phyloP scores from a whole-genome alignment of 2,113 vertebrate species.

The Oncorhynchus masou region DNA sequence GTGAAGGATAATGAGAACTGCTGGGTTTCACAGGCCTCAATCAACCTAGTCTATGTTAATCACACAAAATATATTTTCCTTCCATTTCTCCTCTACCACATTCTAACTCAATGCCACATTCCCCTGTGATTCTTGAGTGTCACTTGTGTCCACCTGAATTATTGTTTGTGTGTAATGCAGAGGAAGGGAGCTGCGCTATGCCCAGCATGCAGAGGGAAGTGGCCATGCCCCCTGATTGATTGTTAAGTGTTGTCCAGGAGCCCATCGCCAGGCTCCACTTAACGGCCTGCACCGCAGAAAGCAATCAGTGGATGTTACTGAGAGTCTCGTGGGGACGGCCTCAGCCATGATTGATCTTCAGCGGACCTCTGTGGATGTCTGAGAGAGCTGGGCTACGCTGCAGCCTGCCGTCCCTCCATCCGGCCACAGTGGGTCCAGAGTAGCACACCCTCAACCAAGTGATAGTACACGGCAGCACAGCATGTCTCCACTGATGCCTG shows the following conservation, averaged over 20 bases:
- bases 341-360: slow-evolving; percentile 73
- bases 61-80: not conserved
- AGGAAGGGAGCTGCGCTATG: slow-evolving; percentile 47
- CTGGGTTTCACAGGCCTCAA: slow-evolving; percentile 23
- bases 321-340: slow-evolving; percentile 72
- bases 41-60: slow-evolving; percentile 60
- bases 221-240: slow-evolving; percentile 76
- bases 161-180: slow-evolving; percentile 73
- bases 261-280: slow-evolving; percentile 74
- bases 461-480: not conserved
- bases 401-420: slow-evolving; percentile 39
- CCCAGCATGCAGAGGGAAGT: slow-evolving; percentile 67
- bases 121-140: slow-evolving; percentile 71
- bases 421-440: slow-evolving; percentile 17
- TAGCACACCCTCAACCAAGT: not conserved
- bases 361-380: slow-evolving; percentile 70
- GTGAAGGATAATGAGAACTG: not conserved
- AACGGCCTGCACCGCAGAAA: slow-evolving; percentile 75
- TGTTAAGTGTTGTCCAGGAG: slow-evolving; percentile 81
- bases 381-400: slow-evolving; percentile 39
- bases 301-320: slow-evolving; percentile 79
- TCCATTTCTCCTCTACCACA: slow-evolving; percentile 42
- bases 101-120: slow-evolving; percentile 51
- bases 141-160: slow-evolving; percentile 76
- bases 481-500: not conserved